These are phyloP conservation scores for Redunca redunca DNA, from an alignment of 2,113 vertebrate species.

Conservation along the genomic window DNA sequence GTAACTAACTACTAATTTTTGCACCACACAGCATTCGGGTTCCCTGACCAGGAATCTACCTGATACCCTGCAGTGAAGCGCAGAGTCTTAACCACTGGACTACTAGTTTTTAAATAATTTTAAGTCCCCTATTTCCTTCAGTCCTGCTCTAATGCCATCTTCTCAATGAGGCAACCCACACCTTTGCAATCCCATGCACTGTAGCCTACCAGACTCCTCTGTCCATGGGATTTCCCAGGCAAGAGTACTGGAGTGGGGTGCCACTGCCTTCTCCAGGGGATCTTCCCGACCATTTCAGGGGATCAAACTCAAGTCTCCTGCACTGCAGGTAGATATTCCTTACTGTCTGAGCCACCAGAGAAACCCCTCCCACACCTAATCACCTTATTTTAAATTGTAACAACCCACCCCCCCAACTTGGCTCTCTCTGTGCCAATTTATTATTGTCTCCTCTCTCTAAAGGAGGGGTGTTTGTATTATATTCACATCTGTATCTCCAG, in stretches of 20 bases:
- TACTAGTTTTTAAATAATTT: neutral
- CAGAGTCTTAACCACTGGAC: neutral
- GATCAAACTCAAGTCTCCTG: neutral
- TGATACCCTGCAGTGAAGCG: neutral
- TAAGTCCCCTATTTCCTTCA: neutral
- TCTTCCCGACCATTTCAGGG: neutral
- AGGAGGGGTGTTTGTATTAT: neutral
- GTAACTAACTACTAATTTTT: neutral
- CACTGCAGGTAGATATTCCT: neutral
- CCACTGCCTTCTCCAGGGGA: neutral
- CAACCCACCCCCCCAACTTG: neutral
- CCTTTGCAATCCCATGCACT: neutral
- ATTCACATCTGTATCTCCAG: neutral
- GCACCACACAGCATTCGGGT: fast-evolving
- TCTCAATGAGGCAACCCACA: neutral
- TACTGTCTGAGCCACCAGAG: neutral
- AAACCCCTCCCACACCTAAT: neutral
- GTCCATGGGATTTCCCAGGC: neutral
- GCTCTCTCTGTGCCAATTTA: neutral
- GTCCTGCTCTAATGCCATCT: neutral
- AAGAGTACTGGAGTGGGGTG: neutral
- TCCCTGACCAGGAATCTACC: neutral
- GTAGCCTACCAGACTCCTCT: neutral
- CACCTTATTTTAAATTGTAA: neutral
- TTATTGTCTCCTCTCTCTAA: neutral